Percentiles rank a stretch among this genome's conserved stretches.
Evolutionary conservation across 2,113 vertebrate genomes (phyloP).

Genomic region (Platichthys flesus): DNA sequence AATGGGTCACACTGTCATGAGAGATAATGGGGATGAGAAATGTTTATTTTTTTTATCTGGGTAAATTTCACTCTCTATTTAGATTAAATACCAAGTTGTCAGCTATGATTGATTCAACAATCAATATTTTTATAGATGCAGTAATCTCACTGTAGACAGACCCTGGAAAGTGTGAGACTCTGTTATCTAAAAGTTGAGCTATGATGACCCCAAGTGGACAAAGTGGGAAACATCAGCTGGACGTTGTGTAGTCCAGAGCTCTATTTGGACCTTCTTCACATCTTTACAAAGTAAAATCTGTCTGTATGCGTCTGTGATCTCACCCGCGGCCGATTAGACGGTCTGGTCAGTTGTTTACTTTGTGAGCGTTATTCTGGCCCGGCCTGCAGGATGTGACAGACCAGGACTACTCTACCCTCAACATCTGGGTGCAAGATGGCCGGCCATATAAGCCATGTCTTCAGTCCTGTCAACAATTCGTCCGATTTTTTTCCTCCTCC

Average conservation of each 20-base stretch:
- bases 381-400: constrained; percentile 29
- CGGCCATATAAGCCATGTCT: constrained; percentile 39
- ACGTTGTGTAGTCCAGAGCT: not conserved
- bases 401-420: constrained; percentile 36
- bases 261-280: not conserved
- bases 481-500: not conserved
- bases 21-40: not conserved
- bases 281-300: not conserved
- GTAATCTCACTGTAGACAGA: not conserved
- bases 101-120: not conserved
- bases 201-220: constrained; percentile 66
- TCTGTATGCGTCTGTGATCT: constrained; percentile 41
- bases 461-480: constrained; percentile 34
- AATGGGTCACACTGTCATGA: not conserved
- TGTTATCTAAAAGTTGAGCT: constrained; percentile 33
- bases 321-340: constrained; percentile 1
- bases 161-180: no score
- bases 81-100: not conserved
- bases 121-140: not conserved
- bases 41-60: not conserved
- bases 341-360: constrained; percentile 42
- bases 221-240: not conserved
- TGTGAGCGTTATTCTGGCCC: constrained; percentile 32
- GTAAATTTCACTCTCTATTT: no score
- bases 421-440: constrained; percentile 73